Conservation (phyloP, 2,888 invertebrate species). For the Idaea aversata region DNA sequence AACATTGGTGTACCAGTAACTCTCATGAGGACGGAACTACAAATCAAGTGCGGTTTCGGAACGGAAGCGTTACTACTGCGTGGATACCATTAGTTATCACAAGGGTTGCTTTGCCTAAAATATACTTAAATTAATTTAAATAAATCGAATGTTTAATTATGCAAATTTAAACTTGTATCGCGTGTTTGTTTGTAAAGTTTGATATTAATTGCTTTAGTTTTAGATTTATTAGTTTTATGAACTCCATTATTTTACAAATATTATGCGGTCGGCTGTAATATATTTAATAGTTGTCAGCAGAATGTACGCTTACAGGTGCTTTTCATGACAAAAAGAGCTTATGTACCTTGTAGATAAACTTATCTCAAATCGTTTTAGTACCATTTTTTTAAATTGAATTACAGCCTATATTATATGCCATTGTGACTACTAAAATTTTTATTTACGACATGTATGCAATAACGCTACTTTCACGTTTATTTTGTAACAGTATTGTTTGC, state of each 20-base stretch:
- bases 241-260: conserved; percentile 8
- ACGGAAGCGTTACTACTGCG: conserved; percentile 71
- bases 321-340: not conserved
- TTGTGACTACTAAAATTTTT: conserved; percentile 4
- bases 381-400: not conserved
- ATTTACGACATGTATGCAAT: not conserved
- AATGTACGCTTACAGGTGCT: not conserved
- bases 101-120: conserved; percentile 41
- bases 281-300: not conserved
- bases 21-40: conserved; percentile 65
- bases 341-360: not conserved
- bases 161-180: conserved; percentile 24
- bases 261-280: not conserved
- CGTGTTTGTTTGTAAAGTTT: conserved; percentile 24
- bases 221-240: conserved; percentile 22
- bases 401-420: not conserved
- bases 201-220: conserved; percentile 25
- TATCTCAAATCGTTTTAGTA: not conserved
- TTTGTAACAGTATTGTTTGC: conserved; percentile 28
- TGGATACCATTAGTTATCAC: conserved; percentile 61
- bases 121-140: conserved; percentile 22
- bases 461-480: conserved; percentile 10
- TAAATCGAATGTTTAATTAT: conserved; percentile 33
- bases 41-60: conserved; percentile 74
- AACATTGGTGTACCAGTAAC: conserved; percentile 57